Evolutionary conservation across 2,888 invertebrate genomes (phyloP), one percentile per base, ranked within the genome.

Genomic region (Drosophila lutescens): DNA sequence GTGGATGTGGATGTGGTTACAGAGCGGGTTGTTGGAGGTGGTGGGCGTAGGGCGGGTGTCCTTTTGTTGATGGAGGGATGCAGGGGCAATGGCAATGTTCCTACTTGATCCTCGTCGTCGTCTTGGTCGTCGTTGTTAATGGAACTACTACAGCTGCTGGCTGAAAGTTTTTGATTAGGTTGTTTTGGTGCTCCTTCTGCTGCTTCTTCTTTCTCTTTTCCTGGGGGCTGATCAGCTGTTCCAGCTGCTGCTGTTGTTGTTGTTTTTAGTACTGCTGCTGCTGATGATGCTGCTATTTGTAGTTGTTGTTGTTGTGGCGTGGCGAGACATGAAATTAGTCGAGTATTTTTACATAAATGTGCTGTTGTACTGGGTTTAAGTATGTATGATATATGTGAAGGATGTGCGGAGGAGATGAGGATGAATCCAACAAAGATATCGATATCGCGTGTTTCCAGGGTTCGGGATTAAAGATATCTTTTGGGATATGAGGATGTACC

Each of bases 151-250:
- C 9, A 62, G 76, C 76, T 71, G 65, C 76, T 71, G 65, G 78
- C 88, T 86, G 84, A 87, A 76, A 87, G 78, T 78, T 76, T 77
- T 78, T 81, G 82, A 63, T 66, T 66, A 47, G 34, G 12, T 81
- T 76, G 78, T 61, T 49, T 77, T 79, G 47, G 12, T 60, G 77
- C 53, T 34, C 76, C 56, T 36, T 63, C 38, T 13, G 44, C 38
- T 13, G 44, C 44, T 44, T 7, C 23, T n/a, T 23, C 23, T 15
- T 51, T 50, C 62, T 49, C 62, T 70, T 69, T 17, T 34, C 13
- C 15, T 17, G 13, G 34, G 34, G 17, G 34, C 17, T 34, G 32
- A 49, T 9, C 49, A 17, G 34, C 17, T 70, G 55, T n/a, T 43
- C 70, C 34, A 65, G 66, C n/a, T 49, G 63, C 63, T 49, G 74